Conservation (phyloP, 2,888 invertebrate genomes). For the Strigamia maritima region DNA sequence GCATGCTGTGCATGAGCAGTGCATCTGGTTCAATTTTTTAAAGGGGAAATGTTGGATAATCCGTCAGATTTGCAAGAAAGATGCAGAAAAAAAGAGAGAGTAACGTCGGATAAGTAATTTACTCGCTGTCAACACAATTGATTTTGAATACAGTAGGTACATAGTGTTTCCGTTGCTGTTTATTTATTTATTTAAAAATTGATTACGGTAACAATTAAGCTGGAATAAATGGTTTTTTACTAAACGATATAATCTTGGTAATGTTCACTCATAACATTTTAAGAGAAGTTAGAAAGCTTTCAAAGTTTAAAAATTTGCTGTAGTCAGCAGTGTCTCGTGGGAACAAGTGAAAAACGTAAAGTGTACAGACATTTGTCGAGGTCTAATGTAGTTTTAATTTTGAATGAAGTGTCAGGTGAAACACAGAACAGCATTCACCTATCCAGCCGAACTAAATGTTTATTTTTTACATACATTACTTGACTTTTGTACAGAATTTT, state of each 20-base stretch:
- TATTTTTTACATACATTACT: neutral
- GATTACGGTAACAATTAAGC: no score
- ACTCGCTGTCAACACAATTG: neutral
- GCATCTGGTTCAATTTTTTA: neutral
- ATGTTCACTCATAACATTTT: no score
- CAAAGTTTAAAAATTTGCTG: no score
- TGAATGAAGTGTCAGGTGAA: neutral
- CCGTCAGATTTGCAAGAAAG: neutral
- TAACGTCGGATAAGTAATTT: neutral
- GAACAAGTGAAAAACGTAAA: neutral
- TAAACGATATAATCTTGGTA: no score
- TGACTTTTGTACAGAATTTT: neutral
- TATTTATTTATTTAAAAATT: neutral
- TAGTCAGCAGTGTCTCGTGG: neutral
- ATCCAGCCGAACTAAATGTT: neutral
- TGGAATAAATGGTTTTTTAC: no score
- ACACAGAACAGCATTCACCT: neutral
- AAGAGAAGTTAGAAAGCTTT: no score
- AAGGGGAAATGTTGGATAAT: neutral
- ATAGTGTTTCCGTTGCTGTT: no score
- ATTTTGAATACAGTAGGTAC: no score
- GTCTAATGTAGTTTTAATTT: neutral
- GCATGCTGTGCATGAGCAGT: neutral
- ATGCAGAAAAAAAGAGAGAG: neutral
- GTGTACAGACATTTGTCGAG: neutral